Base-by-base conservation (phyloP, 2,113 vertebrate species). In the Proteles cristata region DNA sequence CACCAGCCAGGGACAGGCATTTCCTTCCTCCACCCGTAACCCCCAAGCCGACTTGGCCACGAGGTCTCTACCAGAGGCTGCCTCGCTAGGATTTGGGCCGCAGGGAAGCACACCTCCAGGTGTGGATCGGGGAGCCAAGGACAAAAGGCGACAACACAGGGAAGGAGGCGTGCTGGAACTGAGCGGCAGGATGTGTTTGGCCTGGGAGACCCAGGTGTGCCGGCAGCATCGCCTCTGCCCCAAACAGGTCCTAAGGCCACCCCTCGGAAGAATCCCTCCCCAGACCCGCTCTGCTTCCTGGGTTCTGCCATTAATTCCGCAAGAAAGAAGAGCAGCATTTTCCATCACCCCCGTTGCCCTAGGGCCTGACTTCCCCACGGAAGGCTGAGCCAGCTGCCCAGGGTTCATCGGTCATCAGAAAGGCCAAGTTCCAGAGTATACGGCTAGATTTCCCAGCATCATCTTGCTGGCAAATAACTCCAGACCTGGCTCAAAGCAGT, bases 131-230 rank as follows among this genome's bases (percentile, higher is more conserved):
- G 16, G 61, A 48, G 43, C 12, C 74, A 17, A 33, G 53, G 55
- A 12, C 1, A n/a, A 7, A 11, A 8, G 2, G 5, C 33, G 61
- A 25, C 26, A 7, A 2, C 4, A 19, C 31, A 35, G 55, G 50
- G 7, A 39, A 50, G 39, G 0, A 7, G 76, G 63, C 0, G 0
- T 1, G 31, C 11, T 31, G 5, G 71, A 26, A 11, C 7, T 31
- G 1, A 4, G 23, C 0, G 0, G 35, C 11, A 17, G 16, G n/a
- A 3, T 7, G 19, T 31, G 4, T 26, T 9, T 7, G n/a, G 48
- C 39, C 2, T 0, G 4, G 23, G 71, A 55, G 2, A 74, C 23
- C 11, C 48, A 35, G 28, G 21, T 0, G 33, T 5, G 61, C 87
- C 2, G 0, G 63, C 5, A 53, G 21, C 12, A 8, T 35, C 1